Evolutionary conservation across 2,113 vertebrate genomes (phyloP).

Genomic region (Malaclemys terrapin): DNA sequence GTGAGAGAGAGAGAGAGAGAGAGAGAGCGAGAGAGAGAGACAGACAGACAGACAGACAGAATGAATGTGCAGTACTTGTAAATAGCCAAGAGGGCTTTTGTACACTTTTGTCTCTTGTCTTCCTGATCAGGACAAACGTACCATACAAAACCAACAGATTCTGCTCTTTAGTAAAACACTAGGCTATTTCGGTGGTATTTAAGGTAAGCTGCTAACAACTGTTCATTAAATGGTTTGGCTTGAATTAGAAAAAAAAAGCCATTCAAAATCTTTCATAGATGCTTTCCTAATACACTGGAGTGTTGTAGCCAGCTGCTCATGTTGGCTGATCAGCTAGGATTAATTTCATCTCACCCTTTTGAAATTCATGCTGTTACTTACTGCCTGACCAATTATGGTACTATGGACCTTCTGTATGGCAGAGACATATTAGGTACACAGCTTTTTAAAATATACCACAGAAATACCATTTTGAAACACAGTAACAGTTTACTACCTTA

Average conservation of each 20-base stretch:
- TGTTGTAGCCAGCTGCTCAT: neutral
- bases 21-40: neutral
- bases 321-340: neutral
- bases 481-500: too few species aligned
- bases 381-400: neutral
- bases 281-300: neutral
- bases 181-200: neutral
- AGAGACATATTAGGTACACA: neutral
- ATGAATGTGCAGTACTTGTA: neutral
- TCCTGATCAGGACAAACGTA: neutral
- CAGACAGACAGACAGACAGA: neutral
- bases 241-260: neutral
- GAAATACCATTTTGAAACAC: neutral
- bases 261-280: neutral
- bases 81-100: neutral
- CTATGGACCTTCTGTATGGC: neutral
- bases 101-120: neutral
- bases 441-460: neutral
- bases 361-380: neutral
- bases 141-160: neutral
- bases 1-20: neutral
- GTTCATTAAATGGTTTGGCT: neutral
- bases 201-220: neutral
- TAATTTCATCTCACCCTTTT: neutral
- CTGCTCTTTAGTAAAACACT: neutral